Base-by-base conservation (phyloP, 2,888 invertebrate species). In the Drosophila lutescens region DNA sequence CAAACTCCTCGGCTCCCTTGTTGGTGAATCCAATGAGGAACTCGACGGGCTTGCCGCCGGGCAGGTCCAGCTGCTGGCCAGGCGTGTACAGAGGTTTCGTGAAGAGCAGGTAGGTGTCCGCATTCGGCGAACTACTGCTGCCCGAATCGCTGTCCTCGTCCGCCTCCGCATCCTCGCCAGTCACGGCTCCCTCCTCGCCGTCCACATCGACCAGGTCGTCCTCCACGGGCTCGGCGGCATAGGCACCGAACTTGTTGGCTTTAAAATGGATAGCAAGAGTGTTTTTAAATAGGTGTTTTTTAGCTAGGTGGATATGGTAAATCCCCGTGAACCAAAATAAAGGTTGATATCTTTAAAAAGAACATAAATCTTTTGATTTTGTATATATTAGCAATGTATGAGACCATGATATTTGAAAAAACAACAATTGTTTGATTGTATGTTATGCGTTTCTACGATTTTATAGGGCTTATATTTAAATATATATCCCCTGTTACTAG, bases 11-110 rank as follows among this genome's bases (percentile, higher is more conserved):
- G 67, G 95, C 94, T 51, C 99, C 99, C 91, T 97, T 97, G 93
- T 99, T 99, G 59, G 95, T 95, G 93, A 99, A 99, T 23, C 99
- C 99, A 73, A 99, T 97, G 1, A 99, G 93, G 92, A 99, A 97
- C 92, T 98, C 98, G 0, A 98, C 98, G 50, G 97, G 95, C 88
- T 95, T 95, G 44, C 99, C 99, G 80, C 97, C 98, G 90, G 92
- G 91, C 74, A 91, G 70, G 95, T 96, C 96, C 84, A 96, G 93
- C 89, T 94, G 94, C 78, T 93, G 94, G 61, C 95, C 95, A 60
- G 93, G 91, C 58, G 92, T 93, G 38, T 94, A 92, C 50, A 95
- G 90, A 2, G 97, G 98, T 91, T 95, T 96, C 1, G 95, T 96
- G 92, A 99, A 99, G 68, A 98, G 93, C 89, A 99, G 95, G 15